phyloP scores from a whole-genome alignment of 2,797 vertebrate genomes.

The Alauda arvensis region DNA sequence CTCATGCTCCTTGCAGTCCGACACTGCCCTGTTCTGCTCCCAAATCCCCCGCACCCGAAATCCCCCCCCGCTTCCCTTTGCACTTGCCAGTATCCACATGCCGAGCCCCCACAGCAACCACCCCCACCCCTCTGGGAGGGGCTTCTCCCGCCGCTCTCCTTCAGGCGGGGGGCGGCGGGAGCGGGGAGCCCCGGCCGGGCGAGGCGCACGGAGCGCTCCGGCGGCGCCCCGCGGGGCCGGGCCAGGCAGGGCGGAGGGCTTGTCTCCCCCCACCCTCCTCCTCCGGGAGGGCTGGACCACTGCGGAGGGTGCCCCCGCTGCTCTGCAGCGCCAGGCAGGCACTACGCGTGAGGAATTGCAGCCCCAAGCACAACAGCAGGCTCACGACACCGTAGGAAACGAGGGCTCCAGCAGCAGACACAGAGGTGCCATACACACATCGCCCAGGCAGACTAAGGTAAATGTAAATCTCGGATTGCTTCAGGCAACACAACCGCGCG shows the following conservation, averaged over 20 bases:
- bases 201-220: background rate
- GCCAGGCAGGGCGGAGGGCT: background rate
- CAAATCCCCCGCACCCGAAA: background rate
- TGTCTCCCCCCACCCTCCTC: no score
- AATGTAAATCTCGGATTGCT: background rate
- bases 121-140: background rate
- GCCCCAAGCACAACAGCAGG: fast-evolving
- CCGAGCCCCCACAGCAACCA: background rate
- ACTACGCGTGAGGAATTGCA: fast-evolving
- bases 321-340: background rate
- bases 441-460: background rate
- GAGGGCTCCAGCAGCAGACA: no score
- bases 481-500: background rate
- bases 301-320: no score
- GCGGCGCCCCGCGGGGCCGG: background rate
- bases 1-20: fast-evolving
- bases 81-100: background rate
- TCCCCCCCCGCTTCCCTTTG: background rate
- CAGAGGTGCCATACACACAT: fast-evolving
- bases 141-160: background rate
- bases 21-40: background rate
- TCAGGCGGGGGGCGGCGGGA: background rate
- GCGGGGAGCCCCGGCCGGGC: background rate
- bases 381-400: fast-evolving
- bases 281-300: background rate